Conservation (phyloP, 2,888 invertebrate genomes). For the Caenorhabditis sp. region DNA sequence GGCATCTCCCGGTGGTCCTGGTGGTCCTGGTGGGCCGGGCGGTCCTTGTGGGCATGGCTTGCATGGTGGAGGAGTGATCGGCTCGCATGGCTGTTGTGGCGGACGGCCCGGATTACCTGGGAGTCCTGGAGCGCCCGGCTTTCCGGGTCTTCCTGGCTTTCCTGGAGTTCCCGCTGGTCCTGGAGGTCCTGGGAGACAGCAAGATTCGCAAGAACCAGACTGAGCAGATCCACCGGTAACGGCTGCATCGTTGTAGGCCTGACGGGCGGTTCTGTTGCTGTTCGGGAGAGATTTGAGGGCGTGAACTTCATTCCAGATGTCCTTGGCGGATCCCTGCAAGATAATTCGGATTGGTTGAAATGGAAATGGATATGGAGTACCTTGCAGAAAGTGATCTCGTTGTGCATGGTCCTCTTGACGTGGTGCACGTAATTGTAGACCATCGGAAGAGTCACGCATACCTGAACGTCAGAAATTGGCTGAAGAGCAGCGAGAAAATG, state of each 20-base stretch:
- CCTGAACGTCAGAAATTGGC: constrained; percentile 4
- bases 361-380: constrained; percentile 22
- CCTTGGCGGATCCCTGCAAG: constrained; percentile 70
- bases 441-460: constrained; percentile 75
- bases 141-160: constrained; percentile 63
- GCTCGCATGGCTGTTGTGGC: constrained; percentile 64
- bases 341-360: neutral
- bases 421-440: constrained; percentile 78
- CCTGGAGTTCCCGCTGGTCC: constrained; percentile 64
- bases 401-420: constrained; percentile 76
- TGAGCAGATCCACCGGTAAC: constrained; percentile 60
- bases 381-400: constrained; percentile 77
- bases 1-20: constrained; percentile 59
- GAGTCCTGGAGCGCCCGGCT: constrained; percentile 64
- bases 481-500: neutral
- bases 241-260: constrained; percentile 61
- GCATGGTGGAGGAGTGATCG: constrained; percentile 62
- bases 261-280: constrained; percentile 71
- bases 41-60: constrained; percentile 67
- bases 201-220: constrained; percentile 67
- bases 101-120: constrained; percentile 63
- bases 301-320: constrained; percentile 73
- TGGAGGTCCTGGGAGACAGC: constrained; percentile 62
- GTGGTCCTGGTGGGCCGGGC: constrained; percentile 61
- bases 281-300: constrained; percentile 56